Conservation (phyloP, 1,140 invertebrate species). For the Neodiprion fabricii region DNA sequence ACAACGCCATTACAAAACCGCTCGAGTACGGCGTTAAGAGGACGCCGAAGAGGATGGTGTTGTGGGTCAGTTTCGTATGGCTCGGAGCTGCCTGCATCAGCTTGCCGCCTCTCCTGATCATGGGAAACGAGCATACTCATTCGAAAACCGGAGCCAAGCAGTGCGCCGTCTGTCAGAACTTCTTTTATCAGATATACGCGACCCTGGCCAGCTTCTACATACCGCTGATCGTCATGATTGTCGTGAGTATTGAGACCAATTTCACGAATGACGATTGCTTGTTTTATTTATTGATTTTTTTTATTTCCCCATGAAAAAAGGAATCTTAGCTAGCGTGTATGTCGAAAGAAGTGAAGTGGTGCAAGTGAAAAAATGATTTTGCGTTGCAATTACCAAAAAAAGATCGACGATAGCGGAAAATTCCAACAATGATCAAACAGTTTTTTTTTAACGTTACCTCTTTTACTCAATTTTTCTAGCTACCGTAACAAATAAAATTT, state of each 20-base stretch:
- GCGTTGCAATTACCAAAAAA: too few species aligned
- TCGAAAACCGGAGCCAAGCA: conserved; percentile 64
- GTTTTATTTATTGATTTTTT: too few species aligned
- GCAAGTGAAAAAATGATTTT: too few species aligned
- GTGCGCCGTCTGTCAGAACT: conserved; percentile 86
- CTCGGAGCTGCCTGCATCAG: conserved; percentile 87
- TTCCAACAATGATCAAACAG: too few species aligned
- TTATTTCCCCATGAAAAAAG: too few species aligned
- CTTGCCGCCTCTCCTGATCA: conserved; percentile 83
- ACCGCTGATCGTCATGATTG: conserved; percentile 87
- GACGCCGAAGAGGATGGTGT: conserved; percentile 82
- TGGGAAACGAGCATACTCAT: conserved; percentile 81
- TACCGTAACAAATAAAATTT: too few species aligned
- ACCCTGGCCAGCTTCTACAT: conserved; percentile 91
- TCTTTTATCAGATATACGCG: conserved; percentile 89
- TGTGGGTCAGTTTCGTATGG: conserved; percentile 90
- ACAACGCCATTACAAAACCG: conserved; percentile 91
- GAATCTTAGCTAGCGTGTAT: too few species aligned
- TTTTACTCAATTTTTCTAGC: too few species aligned
- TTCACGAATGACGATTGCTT: too few species aligned
- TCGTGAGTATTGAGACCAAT: conserved; percentile 57
- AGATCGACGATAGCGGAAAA: too few species aligned
- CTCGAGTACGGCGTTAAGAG: conserved; percentile 88
- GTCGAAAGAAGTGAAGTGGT: too few species aligned
- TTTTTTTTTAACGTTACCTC: too few species aligned